A percentile compares a stretch with the other conserved stretches of the same genome.
Evolutionary conservation across 2,888 invertebrate genomes (phyloP).

Genomic region (Hirudinaria manillensis): DNA sequence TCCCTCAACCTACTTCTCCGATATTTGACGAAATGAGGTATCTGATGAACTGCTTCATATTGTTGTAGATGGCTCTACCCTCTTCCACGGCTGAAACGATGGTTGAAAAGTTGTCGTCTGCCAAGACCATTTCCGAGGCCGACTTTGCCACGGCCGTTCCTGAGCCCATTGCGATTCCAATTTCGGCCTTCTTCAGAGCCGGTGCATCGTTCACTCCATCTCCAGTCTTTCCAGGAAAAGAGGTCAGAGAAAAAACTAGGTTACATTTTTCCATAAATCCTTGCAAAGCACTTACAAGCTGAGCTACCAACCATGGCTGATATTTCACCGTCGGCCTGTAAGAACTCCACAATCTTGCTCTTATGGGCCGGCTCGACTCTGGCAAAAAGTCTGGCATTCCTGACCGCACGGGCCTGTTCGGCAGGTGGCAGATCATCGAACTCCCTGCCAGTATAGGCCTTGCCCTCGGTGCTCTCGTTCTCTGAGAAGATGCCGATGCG

Average conservation of each 20-base stretch:
- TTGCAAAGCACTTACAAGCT: background rate
- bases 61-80: slow-evolving; percentile 99
- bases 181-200: slow-evolving; percentile 83
- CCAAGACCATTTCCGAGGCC: slow-evolving; percentile 97
- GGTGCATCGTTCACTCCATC: slow-evolving; percentile 99
- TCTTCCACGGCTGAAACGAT: slow-evolving; percentile 77
- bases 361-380: slow-evolving; percentile 99
- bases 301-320: slow-evolving; percentile 78
- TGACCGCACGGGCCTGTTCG: slow-evolving; percentile 82
- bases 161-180: slow-evolving; percentile 95
- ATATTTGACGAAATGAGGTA: slow-evolving; percentile 99
- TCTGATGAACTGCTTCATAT: slow-evolving; percentile 99
- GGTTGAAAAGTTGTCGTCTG: slow-evolving; percentile 99
- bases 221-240: slow-evolving; percentile 69
- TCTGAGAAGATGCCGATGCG: slow-evolving; percentile 95
- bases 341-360: slow-evolving; percentile 95
- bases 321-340: slow-evolving; percentile 94
- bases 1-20: slow-evolving; percentile 68
- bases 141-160: slow-evolving; percentile 99
- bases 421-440: slow-evolving; percentile 93
- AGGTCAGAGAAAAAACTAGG: background rate
- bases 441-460: slow-evolving; percentile 93
- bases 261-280: background rate
- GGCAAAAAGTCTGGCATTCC: slow-evolving; percentile 84
- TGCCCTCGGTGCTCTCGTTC: slow-evolving; percentile 87